phyloP scores from a whole-genome alignment of 2,113 vertebrate genomes.

The Rhipidura dahli region DNA sequence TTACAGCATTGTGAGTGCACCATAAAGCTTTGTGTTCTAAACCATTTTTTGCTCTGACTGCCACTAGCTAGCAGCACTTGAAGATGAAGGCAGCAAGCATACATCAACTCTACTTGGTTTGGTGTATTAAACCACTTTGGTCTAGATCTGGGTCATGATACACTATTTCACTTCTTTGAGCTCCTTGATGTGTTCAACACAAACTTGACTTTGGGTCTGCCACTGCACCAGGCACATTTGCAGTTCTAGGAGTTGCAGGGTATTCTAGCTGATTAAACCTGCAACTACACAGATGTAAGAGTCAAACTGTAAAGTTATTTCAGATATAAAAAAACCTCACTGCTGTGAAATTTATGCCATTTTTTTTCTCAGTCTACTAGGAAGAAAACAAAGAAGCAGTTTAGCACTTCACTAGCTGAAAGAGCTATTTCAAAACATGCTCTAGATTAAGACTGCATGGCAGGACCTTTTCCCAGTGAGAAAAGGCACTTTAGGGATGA shows the following conservation, averaged over 20 bases:
- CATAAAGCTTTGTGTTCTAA: neutral
- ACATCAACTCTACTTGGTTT: neutral
- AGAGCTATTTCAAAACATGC: neutral
- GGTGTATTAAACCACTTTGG: neutral
- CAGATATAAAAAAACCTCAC: neutral
- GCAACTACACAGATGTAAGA: neutral
- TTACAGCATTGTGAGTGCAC: neutral
- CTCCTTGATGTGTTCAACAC: neutral
- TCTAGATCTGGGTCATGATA: neutral
- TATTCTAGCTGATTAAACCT: neutral
- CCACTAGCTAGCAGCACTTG: neutral
- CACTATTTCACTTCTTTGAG: neutral
- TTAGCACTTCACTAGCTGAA: neutral
- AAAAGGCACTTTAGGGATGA: neutral
- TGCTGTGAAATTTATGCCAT: neutral
- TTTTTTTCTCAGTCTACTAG: neutral
- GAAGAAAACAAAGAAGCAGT: neutral
- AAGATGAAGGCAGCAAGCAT: conserved; percentile 3
- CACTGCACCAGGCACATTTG: neutral
- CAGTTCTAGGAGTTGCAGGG: neutral
- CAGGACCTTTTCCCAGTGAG: neutral
- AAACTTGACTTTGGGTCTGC: neutral
- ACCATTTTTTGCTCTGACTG: neutral
- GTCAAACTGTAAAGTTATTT: neutral
- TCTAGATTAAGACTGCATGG: neutral